Evolutionary conservation across 2,888 invertebrate species (phyloP), one percentile per base, ranked within the genome.

Genomic region (Acanthopleura granulata): DNA sequence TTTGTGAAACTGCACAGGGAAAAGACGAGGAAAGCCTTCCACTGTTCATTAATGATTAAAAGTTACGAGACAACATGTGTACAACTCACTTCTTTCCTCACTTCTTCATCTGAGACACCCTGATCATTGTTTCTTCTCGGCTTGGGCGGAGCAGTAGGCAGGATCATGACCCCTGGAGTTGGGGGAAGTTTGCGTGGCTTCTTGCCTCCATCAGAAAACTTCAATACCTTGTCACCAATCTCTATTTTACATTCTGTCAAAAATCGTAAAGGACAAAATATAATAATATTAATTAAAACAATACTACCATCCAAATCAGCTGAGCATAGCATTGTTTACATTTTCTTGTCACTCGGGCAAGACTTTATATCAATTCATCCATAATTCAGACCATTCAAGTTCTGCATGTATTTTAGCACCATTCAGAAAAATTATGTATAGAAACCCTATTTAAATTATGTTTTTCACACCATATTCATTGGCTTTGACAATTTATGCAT

Each of bases 221-320:
- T 80, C 30, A 87, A 72, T 9, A 79, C 78, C 77, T 83, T 83
- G 73, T 85, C 85, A n/a, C 84, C 87, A 22, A 87, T 80, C 61
- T 85, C 85, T n/a, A 86, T 79, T 51, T 75, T 75, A 25, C 77
- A 80, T 51, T 86, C 86, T 86, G 62, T 9, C n/a, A n/a, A 73
- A 62, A 75, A 25, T n/a, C 15, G 49, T 49, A 40, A 18, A 71
- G 15, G 40, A 66, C 22, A 9, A n/a, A n/a, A 57, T 57, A 12
- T 22, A 57, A 12, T 57, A 57, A 3, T 12, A n/a, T 4, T 57
- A 6, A n/a, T n/a, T 15, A 51, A n/a, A 57, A 22, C n/a, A n/a
- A 57, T 22, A 57, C 3, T 18, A 57, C 18, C 6, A 57, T 57
- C 12, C 57, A n/a, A 22, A n/a, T 57, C 57, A 57, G 57, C 12